phyloP scores from a whole-genome alignment of 2,888 invertebrate species.

The Gastracanthus pulcherrimus region DNA sequence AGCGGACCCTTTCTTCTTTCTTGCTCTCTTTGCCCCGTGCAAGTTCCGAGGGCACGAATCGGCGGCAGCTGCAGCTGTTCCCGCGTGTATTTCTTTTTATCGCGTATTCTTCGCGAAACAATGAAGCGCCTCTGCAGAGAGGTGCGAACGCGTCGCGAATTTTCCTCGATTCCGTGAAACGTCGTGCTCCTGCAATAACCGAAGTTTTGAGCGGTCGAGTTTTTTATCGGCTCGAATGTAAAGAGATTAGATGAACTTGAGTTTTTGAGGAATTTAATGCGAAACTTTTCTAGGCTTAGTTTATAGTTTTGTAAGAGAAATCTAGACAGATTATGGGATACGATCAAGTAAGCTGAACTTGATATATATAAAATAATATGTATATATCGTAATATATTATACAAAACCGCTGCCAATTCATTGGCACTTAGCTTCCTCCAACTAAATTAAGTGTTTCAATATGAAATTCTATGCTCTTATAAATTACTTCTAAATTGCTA shows the following conservation, averaged over 20 bases:
- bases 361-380: no score
- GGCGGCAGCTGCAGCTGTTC: conserved; percentile 25
- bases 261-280: not conserved
- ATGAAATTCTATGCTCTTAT: no score
- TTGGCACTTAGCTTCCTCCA: no score
- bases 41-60: conserved; percentile 6
- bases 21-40: conserved; percentile 2
- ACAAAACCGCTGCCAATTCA: no score
- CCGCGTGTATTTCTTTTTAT: not conserved
- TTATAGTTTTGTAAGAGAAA: no score
- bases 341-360: no score
- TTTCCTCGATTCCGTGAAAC: not conserved
- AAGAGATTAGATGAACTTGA: not conserved
- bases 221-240: not conserved
- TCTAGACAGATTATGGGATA: no score
- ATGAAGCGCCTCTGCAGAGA: not conserved
- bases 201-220: not conserved
- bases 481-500: no score
- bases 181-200: not conserved
- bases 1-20: no score
- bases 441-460: no score
- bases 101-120: conserved; percentile 18
- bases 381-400: no score
- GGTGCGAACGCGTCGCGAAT: conserved; percentile 4
- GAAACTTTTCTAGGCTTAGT: no score